Conservation (phyloP, 2,888 invertebrate species). For the Apodemia mormo region DNA sequence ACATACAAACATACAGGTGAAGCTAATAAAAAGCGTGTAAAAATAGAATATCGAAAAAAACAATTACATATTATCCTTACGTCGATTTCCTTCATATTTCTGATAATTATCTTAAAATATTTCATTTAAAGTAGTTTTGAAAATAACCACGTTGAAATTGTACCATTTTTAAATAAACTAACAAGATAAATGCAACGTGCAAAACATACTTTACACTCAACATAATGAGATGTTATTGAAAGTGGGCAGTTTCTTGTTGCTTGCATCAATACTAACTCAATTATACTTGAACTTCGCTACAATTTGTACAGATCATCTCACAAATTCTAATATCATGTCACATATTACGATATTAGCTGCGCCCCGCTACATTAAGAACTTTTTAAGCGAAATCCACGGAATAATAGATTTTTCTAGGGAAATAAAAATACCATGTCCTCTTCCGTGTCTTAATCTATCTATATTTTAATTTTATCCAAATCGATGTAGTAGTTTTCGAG, state of each 20-base stretch:
- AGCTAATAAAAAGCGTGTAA: too few relatives aligned
- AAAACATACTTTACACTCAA: not conserved
- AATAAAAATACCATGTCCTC: too few relatives aligned
- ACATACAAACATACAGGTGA: too few relatives aligned
- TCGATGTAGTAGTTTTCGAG: too few relatives aligned
- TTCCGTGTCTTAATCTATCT: too few relatives aligned
- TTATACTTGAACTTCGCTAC: conserved; percentile 4
- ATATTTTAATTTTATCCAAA: too few relatives aligned
- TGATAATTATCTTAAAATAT: not conserved
- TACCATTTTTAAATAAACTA: not conserved
- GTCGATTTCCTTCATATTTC: not conserved
- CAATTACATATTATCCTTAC: not conserved
- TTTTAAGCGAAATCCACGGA: too few relatives aligned
- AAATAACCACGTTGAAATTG: not conserved
- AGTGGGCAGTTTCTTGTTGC: not conserved
- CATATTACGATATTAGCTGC: too few relatives aligned
- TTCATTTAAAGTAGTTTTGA: not conserved
- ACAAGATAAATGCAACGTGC: not conserved
- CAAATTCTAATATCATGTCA: too few relatives aligned
- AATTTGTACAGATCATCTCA: not conserved
- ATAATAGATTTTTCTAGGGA: too few relatives aligned
- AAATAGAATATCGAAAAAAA: not conserved
- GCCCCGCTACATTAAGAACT: too few relatives aligned
- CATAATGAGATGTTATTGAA: not conserved
- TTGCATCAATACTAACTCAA: conserved; percentile 8